A percentile compares a stretch with the other conserved stretches of the same genome.
These are phyloP conservation scores for Empidonax traillii DNA, from an alignment of 2,113 vertebrate species.

Conservation along the genomic window DNA sequence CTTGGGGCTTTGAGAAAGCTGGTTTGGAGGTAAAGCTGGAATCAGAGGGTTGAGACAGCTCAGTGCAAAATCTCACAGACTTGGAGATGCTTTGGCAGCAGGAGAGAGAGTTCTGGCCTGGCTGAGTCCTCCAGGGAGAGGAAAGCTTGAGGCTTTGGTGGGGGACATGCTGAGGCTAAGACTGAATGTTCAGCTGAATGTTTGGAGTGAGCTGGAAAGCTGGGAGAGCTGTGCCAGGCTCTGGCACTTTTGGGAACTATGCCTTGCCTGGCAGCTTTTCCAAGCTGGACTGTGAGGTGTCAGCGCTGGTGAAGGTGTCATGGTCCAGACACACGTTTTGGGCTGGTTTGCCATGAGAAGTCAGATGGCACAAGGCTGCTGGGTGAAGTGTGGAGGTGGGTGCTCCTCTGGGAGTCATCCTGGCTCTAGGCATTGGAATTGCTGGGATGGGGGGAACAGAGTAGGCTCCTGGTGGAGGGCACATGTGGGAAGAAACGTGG, in stretches of 20 bases:
- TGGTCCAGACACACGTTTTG: not conserved
- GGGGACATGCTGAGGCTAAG: not conserved
- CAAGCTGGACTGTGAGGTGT: not conserved
- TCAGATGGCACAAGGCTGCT: not conserved
- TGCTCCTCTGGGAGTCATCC: not conserved
- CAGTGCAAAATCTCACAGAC: not conserved
- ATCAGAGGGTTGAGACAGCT: not conserved
- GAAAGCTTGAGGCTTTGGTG: not conserved
- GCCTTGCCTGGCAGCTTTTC: not conserved
- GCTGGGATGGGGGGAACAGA: accelerated
- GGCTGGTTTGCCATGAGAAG: not conserved
- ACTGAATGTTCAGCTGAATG: accelerated
- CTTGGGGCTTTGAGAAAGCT: not conserved
- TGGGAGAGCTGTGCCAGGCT: not conserved
- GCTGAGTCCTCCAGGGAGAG: not conserved
- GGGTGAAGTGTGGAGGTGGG: not conserved
- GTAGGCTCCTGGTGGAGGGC: not conserved
- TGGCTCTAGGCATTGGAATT: not conserved
- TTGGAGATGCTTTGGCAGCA: not conserved
- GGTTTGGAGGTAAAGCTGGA: not conserved
- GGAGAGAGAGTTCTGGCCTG: not conserved
- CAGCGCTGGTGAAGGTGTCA: not conserved
- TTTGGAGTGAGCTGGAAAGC: not conserved
- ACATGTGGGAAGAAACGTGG: not conserved
- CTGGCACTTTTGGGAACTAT: not conserved